Evolutionary conservation across 2,113 vertebrate genomes (phyloP).

Genomic region (Eidolon helvum): DNA sequence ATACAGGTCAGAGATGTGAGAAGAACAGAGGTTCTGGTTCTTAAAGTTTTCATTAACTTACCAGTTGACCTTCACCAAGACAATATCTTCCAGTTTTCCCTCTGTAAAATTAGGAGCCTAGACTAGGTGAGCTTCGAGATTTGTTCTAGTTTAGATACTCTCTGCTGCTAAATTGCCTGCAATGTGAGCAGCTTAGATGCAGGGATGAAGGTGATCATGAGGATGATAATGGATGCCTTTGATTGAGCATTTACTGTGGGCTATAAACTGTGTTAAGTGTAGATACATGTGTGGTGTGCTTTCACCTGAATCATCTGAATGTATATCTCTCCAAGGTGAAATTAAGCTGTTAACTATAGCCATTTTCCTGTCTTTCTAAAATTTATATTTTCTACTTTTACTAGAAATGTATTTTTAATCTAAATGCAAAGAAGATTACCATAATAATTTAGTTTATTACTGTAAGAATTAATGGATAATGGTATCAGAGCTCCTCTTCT

Average conservation of each 20-base stretch:
- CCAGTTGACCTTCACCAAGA: neutral
- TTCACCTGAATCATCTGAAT: neutral
- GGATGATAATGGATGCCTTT: neutral
- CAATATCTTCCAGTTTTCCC: neutral
- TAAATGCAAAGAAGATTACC: constrained; percentile 58
- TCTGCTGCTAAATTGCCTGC: neutral
- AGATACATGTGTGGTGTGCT: neutral
- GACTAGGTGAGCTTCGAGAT: neutral
- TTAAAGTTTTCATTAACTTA: neutral
- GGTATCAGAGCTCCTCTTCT: neutral
- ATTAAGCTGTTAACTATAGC: constrained; percentile 18
- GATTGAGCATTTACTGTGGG: neutral
- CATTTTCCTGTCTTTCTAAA: constrained; percentile 43
- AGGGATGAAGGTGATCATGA: neutral
- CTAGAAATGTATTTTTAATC: constrained; percentile 52
- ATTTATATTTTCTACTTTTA: constrained; percentile 50
- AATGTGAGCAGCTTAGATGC: neutral
- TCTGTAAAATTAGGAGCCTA: neutral
- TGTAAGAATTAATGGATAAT: constrained; percentile 27
- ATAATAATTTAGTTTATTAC: constrained; percentile 43
- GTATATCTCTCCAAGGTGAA: neutral
- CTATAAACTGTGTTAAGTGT: neutral
- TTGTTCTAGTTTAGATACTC: neutral
- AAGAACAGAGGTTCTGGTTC: neutral
- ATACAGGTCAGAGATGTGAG: neutral